These are phyloP conservation scores for Serinus canaria DNA, from an alignment of 2,113 vertebrate genomes.

Conservation along the genomic window DNA sequence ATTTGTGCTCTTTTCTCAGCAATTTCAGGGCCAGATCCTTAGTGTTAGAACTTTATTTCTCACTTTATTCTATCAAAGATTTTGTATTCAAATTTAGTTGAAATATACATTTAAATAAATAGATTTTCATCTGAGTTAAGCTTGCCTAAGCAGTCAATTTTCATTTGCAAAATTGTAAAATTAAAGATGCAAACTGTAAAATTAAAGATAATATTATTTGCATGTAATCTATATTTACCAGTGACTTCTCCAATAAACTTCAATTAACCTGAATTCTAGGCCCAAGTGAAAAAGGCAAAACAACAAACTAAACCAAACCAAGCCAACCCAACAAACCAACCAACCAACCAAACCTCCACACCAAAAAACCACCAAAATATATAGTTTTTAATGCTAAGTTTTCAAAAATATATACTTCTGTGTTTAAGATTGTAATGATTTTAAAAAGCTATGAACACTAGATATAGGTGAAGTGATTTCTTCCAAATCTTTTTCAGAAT, in stretches of 20 bases:
- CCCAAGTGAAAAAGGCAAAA: background rate
- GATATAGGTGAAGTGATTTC: background rate
- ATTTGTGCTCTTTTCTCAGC: background rate
- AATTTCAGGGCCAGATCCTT: background rate
- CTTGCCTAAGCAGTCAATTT: background rate
- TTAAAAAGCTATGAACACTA: background rate
- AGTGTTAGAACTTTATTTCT: background rate
- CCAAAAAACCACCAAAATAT: fast-evolving
- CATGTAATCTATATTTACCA: background rate
- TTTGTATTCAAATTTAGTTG: background rate
- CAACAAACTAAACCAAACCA: background rate
- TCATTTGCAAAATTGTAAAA: background rate
- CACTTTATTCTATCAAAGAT: background rate
- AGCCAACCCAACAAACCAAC: background rate
- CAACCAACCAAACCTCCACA: fast-evolving
- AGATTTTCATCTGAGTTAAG: background rate
- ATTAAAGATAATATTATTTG: background rate
- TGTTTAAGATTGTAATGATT: background rate
- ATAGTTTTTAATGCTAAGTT: background rate
- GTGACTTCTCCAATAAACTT: background rate
- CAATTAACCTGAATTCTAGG: background rate
- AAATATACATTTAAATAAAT: background rate
- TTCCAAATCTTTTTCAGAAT: background rate
- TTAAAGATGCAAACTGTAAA: background rate
- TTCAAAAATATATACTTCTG: background rate